Base-by-base conservation (phyloP, 2,797 vertebrate species). In the Pitangus sulphuratus region DNA sequence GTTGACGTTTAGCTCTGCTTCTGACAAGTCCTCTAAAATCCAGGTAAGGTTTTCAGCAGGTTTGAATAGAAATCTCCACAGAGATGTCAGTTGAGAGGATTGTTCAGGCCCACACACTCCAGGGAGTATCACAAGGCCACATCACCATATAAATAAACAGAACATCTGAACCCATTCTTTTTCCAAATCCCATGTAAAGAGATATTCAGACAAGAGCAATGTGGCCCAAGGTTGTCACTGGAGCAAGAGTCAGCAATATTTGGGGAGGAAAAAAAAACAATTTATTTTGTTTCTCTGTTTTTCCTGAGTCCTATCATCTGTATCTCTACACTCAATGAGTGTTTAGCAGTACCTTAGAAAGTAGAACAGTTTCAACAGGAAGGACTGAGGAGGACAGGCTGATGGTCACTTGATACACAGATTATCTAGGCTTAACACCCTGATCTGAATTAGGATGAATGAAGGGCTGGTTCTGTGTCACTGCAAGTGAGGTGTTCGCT, bases 21-120 rank as follows among this genome's bases (percentile, higher is more conserved):
- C 77, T 95, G 53, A 81, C 74, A 95, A 81, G 40, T 82, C 54
- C 70, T 58, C 50, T 68, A 44, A 87, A 94, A 93, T 62, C 47
- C 76, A 93, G n/a, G 42, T 31, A 79, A 58, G 58, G 69, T 87
- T 86, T 86, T 88, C 80, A 82, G 80, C 62, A 94, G 31, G 70
- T 95, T 79, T 88, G 65, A 65, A 86, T 64, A 85, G 30, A 50
- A 30, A 20, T 35, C 91, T 50, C 1, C 50, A 60, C 53, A 81
- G 39, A 78, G 11, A 57, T 42, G 39, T 65, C 87, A 88, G 19
- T 83, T n/a, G 57, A 2, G 39, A 72, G 53, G 39, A 78, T 71
- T 72, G 53, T 35, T 91, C 71, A 74, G 53, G 39, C 64, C 68
- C 61, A 71, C 37, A 44, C 31, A 24, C 35, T 65, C 33, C 9